A percentile compares a stretch with the other conserved stretches of the same genome.
phyloP scores from a whole-genome alignment of 2,113 vertebrate species.

The Plecotus auritus region DNA sequence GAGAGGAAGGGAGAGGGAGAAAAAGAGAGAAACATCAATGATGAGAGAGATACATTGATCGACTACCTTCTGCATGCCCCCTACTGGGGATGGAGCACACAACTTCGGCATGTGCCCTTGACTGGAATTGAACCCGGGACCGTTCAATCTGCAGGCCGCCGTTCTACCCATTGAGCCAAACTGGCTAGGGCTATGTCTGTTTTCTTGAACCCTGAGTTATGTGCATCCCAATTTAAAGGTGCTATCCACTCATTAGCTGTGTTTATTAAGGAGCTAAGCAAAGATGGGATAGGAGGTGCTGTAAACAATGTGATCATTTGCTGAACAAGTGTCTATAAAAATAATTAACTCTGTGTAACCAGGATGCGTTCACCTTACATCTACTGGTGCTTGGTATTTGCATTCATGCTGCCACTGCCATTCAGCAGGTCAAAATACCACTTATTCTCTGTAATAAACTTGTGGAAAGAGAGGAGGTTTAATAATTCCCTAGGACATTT shows the following conservation, averaged over 20 bases:
- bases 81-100: too few relatives aligned
- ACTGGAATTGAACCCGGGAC: too few relatives aligned
- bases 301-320: neutral
- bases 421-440: neutral
- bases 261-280: neutral
- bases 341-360: neutral
- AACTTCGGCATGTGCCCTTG: too few relatives aligned
- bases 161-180: too few relatives aligned
- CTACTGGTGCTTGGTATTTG: neutral
- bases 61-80: too few relatives aligned
- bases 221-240: neutral
- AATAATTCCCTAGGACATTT: neutral
- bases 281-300: neutral
- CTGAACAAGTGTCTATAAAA: neutral
- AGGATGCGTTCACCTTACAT: neutral
- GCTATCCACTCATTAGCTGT: neutral
- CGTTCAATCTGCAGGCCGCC: too few relatives aligned
- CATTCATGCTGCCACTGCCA: neutral
- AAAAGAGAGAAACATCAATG: too few relatives aligned
- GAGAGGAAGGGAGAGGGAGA: too few relatives aligned
- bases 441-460: neutral
- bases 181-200: neutral
- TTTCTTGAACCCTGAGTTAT: neutral
- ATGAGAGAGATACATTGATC: too few relatives aligned
- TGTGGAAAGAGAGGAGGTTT: neutral